Evolutionary conservation across 2,888 invertebrate species (phyloP).

Genomic region (Flexamia atlantica): DNA sequence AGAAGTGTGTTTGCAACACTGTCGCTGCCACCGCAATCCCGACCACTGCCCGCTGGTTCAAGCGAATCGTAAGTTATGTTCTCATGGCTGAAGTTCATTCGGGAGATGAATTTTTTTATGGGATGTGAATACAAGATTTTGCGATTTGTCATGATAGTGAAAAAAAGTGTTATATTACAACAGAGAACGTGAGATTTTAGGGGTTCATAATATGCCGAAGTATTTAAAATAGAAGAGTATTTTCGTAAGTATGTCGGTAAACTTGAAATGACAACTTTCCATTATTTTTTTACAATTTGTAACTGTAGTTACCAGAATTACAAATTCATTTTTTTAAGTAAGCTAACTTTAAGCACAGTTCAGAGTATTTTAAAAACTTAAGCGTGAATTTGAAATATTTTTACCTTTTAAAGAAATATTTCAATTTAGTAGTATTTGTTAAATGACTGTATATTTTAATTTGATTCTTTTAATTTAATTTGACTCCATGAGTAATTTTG

Average conservation of each 20-base stretch:
- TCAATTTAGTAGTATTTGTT: neutral
- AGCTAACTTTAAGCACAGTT: neutral
- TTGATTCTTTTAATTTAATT: constrained; percentile 19
- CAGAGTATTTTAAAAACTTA: neutral
- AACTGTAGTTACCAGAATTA: constrained; percentile 58
- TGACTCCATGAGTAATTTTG: constrained; percentile 18
- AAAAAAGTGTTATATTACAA: neutral
- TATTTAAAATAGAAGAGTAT: neutral
- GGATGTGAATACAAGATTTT: neutral
- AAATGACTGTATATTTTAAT: constrained; percentile 10
- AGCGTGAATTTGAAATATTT: neutral
- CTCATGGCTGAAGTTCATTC: neutral
- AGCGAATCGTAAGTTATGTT: constrained; percentile 14
- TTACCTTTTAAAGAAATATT: constrained; percentile 23
- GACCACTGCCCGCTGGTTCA: constrained; percentile 16
- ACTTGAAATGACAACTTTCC: neutral
- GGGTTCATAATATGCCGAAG: neutral
- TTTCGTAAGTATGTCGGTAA: neutral
- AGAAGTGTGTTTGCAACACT: constrained; percentile 22
- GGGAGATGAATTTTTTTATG: neutral
- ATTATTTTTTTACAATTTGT: neutral
- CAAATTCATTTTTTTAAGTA: constrained; percentile 45
- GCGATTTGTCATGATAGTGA: neutral
- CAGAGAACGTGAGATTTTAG: neutral
- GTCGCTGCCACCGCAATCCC: constrained; percentile 24